phyloP scores from a whole-genome alignment of 2,113 vertebrate genomes.

The Hippopotamus amphibius region DNA sequence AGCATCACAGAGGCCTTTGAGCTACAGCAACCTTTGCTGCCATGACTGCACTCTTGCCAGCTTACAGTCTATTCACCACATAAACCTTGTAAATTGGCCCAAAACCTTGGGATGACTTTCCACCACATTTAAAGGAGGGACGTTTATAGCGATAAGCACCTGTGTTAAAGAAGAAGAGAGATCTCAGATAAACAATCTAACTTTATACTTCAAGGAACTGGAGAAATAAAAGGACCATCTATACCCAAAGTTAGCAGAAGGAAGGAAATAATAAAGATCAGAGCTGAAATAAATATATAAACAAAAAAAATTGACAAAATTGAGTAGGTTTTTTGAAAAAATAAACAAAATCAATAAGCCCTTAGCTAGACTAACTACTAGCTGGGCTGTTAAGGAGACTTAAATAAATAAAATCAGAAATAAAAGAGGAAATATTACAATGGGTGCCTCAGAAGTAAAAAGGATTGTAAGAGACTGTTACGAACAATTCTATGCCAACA shows the following conservation, averaged over 20 bases:
- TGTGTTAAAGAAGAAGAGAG: background rate
- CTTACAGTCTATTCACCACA: rapidly evolving
- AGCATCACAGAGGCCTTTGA: background rate
- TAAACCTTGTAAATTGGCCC: background rate
- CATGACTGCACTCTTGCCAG: rapidly evolving
- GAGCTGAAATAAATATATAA: background rate
- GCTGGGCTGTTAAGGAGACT: background rate
- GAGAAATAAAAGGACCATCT: background rate
- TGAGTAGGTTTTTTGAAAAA: background rate
- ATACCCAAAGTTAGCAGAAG: background rate
- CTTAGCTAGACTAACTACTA: background rate
- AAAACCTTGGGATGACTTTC: background rate
- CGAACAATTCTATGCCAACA: background rate
- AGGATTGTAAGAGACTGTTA: background rate
- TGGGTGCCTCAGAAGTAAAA: background rate
- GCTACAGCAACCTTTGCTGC: rapidly evolving
- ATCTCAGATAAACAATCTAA: background rate
- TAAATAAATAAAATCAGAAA: background rate
- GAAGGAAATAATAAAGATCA: background rate
- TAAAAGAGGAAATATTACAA: background rate
- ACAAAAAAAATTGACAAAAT: background rate
- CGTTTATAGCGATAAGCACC: background rate
- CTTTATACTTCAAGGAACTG: background rate
- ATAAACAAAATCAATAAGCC: background rate
- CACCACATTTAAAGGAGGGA: background rate